Base-by-base conservation (phyloP, 1,140 invertebrate species). In the Coptotermes formosanus region DNA sequence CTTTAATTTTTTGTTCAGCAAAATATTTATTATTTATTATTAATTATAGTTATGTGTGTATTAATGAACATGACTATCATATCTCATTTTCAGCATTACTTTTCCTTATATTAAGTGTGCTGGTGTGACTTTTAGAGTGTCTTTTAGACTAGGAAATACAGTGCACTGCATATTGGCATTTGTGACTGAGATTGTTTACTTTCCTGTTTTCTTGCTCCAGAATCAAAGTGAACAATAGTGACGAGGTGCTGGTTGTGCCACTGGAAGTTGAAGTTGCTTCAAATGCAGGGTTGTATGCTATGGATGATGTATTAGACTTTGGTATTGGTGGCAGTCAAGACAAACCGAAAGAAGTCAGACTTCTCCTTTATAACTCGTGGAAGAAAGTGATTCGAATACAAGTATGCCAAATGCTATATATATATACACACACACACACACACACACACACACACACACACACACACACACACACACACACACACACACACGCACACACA, bases 251-350 rank as follows among this genome's bases (percentile, higher is more conserved):
- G 82, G 94, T 97, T 87, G 93, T 98, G 86, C 96, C 97, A 43
- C 92, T 98, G n/a, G 97, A 98, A 92, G 94, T 98, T 32, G 96
- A 98, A 93, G 96, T 98, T 81, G 92, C 94, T 86, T 92, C 94
- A 83, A 89, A 91, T 88, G 93, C 95, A 88, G 95, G 96, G 85
- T 92, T 97, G 85, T 97, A 96, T 91, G 93, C 95, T 82, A 94
- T 95, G 81, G 94, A 94, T 88, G 96, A 97, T 87, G 91, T 95
- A 87, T 92, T 98, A 69, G 96, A 98, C 92, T 97, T 98, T 92
- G 97, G 97, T 87, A 93, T 96, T 88, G 92, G 96, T 82, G 94
- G 95, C 75, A 93, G 93, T 45, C 90, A 94, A 88, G 95, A 96
- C 89, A 91, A 92, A 83, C 94, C 95, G 16, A 94, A 93, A 90